phyloP scores from a whole-genome alignment of 2,797 vertebrate species.

The Alfaro cultratus region DNA sequence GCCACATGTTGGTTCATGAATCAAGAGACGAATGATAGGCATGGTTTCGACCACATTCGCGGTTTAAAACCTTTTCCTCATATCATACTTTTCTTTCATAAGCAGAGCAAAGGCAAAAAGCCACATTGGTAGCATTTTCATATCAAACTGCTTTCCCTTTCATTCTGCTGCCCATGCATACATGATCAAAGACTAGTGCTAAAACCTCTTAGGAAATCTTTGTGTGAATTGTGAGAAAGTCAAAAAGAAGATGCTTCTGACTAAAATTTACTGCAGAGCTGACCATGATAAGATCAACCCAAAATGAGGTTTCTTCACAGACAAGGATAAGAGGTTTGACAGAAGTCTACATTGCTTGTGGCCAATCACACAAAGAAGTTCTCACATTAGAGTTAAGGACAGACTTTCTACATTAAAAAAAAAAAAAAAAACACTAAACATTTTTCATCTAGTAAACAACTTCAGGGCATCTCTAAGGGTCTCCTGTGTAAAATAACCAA shows the following conservation, averaged over 20 bases:
- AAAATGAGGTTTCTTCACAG: neutral
- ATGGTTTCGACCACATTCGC: neutral
- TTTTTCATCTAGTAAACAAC: conserved; percentile 23
- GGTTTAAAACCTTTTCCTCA: conserved; percentile 1
- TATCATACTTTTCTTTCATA: conserved; percentile 12
- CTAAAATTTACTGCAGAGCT: neutral
- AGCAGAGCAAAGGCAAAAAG: neutral
- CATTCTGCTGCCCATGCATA: neutral
- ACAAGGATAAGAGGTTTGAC: conserved; percentile 1
- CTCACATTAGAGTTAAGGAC: conserved; percentile 15
- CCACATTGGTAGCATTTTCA: neutral
- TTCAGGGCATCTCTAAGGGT: conserved; percentile 17
- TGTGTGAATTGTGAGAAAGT: neutral
- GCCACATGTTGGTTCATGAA: conserved; percentile 1
- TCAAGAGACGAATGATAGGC: conserved; percentile 16
- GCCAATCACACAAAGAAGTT: conserved; percentile 17
- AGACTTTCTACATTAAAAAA: neutral
- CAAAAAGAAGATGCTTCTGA: neutral
- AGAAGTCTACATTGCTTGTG: neutral
- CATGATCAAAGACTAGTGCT: neutral
- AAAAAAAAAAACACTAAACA: neutral
- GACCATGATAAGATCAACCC: neutral
- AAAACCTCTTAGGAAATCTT: neutral
- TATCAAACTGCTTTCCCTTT: neutral
- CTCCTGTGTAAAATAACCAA: conserved; percentile 15